These are phyloP conservation scores for Leptestheria dahalacensis DNA, from an alignment of 1,140 invertebrate genomes.

Conservation along the genomic window DNA sequence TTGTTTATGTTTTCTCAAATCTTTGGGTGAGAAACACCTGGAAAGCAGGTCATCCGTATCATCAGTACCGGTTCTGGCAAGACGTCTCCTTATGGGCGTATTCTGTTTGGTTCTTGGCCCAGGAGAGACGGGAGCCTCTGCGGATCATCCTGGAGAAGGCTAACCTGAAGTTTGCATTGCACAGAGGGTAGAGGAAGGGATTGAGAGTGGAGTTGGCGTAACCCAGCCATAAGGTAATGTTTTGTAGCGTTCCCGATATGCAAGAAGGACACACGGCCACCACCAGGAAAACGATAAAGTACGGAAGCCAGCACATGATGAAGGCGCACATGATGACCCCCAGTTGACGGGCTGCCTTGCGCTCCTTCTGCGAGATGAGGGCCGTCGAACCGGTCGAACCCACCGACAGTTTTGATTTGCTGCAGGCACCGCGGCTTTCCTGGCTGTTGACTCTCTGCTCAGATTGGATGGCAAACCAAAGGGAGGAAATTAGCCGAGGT, in stretches of 20 bases:
- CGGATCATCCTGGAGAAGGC: conserved; percentile 37
- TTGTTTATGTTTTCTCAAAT: no score
- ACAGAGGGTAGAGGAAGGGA: conserved; percentile 40
- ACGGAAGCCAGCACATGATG: conserved; percentile 45
- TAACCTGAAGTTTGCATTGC: conserved; percentile 37
- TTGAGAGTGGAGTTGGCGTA: conserved; percentile 42
- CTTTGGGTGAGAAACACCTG: neutral
- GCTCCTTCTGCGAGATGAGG: conserved; percentile 34
- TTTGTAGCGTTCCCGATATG: conserved; percentile 27
- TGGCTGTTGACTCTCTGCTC: neutral
- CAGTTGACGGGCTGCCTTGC: conserved; percentile 44
- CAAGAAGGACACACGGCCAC: conserved; percentile 42
- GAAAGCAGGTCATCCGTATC: neutral
- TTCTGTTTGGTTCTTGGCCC: neutral
- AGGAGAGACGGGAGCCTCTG: neutral
- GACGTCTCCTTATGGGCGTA: neutral
- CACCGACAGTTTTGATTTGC: neutral
- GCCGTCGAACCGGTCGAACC: neutral
- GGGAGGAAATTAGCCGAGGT: neutral
- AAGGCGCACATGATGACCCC: conserved; percentile 50
- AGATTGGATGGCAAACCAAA: neutral
- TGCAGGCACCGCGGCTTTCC: neutral
- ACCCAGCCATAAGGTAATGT: conserved; percentile 38
- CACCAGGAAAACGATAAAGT: conserved; percentile 45
- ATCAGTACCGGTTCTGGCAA: neutral